Evolutionary conservation across 2,888 invertebrate genomes (phyloP).

Genomic region (Galerucella nymphaeae): DNA sequence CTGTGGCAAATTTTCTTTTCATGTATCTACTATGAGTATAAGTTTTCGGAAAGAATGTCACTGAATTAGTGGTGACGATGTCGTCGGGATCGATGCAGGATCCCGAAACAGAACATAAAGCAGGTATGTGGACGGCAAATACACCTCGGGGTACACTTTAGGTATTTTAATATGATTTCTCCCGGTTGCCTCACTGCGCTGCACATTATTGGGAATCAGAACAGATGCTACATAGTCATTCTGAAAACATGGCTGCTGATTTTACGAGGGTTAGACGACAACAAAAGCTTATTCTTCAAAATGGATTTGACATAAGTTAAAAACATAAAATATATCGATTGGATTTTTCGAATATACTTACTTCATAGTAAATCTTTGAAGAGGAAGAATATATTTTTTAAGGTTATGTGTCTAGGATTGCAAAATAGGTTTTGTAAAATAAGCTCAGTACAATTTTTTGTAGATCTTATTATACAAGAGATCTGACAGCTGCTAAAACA

Average conservation of each 20-base stretch:
- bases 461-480: too few relatives aligned
- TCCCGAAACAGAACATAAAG: slow-evolving; percentile 56
- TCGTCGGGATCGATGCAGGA: slow-evolving; percentile 43
- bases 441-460: too few relatives aligned
- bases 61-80: slow-evolving; percentile 39
- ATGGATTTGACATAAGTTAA: not conserved
- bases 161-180: slow-evolving; percentile 64
- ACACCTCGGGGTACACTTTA: slow-evolving; percentile 62
- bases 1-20: slow-evolving; percentile 8
- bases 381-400: too few relatives aligned
- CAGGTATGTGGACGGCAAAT: slow-evolving; percentile 62
- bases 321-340: not conserved
- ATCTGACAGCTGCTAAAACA: too few relatives aligned
- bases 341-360: too few relatives aligned
- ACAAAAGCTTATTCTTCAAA: not conserved
- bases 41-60: slow-evolving; percentile 38
- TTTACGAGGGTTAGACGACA: slow-evolving; percentile 21
- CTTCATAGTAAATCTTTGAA: too few relatives aligned
- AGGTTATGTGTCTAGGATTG: too few relatives aligned
- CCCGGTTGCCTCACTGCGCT: slow-evolving; percentile 56
- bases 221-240: slow-evolving; percentile 64
- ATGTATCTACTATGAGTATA: slow-evolving; percentile 11
- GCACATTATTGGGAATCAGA: slow-evolving; percentile 65
- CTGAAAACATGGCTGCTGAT: slow-evolving; percentile 18
- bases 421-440: too few relatives aligned